These are phyloP conservation scores for Microcebus griseorufus DNA, from an alignment of 2,113 vertebrate species.

Conservation along the genomic window DNA sequence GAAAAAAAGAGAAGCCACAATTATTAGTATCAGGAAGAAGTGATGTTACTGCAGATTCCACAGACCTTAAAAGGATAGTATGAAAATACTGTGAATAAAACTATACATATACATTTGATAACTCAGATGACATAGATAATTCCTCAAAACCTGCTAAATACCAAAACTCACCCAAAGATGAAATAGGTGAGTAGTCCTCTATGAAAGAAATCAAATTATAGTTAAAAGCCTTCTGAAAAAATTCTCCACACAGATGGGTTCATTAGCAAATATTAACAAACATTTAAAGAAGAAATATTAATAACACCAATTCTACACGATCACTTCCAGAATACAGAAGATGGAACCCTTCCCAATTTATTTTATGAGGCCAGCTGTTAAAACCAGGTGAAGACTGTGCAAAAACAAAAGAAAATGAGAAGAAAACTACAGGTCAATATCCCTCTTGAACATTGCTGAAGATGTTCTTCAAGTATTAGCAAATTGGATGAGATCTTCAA, in stretches of 20 bases:
- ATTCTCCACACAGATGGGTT: not conserved
- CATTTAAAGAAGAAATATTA: not conserved
- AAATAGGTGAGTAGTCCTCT: not conserved
- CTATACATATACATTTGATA: not conserved
- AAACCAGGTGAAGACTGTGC: not conserved
- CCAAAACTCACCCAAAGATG: not conserved
- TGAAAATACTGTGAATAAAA: not conserved
- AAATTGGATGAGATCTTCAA: not conserved
- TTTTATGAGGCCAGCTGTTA: not conserved
- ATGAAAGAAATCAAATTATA: conserved; percentile 5
- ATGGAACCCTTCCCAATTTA: not conserved
- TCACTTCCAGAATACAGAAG: not conserved
- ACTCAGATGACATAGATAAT: not conserved
- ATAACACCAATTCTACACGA: not conserved
- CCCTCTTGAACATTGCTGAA: not conserved
- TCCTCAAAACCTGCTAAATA: not conserved
- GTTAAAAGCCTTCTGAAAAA: not conserved
- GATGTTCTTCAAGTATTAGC: not conserved
- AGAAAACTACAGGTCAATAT: not conserved
- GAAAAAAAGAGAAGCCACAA: not conserved
- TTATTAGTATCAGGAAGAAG: not conserved
- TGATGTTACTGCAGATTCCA: not conserved
- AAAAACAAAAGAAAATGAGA: not conserved
- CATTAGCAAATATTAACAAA: not conserved
- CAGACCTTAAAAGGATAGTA: not conserved